Base-by-base conservation (phyloP, 2,888 invertebrate species). In the Brenthis ino region DNA sequence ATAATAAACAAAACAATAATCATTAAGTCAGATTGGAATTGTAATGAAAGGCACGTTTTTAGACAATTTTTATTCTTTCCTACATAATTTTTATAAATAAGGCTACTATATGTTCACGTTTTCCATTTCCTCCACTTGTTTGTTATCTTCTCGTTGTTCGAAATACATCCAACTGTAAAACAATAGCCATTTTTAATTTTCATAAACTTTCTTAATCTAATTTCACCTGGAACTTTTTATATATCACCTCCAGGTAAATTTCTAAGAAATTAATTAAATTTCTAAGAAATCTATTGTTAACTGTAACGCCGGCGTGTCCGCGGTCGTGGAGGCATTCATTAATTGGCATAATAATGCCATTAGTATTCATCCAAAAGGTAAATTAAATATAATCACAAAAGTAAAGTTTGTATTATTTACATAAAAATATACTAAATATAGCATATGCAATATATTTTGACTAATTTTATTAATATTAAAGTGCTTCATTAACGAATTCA, bases 121-220 rank as follows among this genome's bases (percentile, higher is more conserved):
- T 65, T 85, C 85, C 72, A 79, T 71, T 78, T 83, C 83, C 55
- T 82, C 79, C 8, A 76, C 76, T 74, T 80, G 81, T 75, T 84
- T 84, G 74, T 80, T 85, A 76, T 95, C 94, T 78, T 93, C 90
- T 74, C 90, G 93, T 79, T 95, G 95, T 81, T 95, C 95, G 74
- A 94, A 93, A 82, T 95, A 95, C 91, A 96, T 94, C 95, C 95
- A 96, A 65, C 95, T 95, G 86, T 65, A 90, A 87, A 66, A 56
- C 63, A n/a, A 28, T 16, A 6, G 28, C 14, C 14, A 1, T 6
- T n/a, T 33, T 20, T 28, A 50, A 14, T 5, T 28, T 43, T 43
- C 37, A 2, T 43, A 11, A 43, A 43, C 1, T 28, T 28, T 8
- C 11, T 43, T 11, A 8, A 43, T 43, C 37, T 11, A 43, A 11